Evolutionary conservation across 53 echinoderm and acorn worm genomes (phyloP).

Genomic region (Zoroaster sp.): DNA sequence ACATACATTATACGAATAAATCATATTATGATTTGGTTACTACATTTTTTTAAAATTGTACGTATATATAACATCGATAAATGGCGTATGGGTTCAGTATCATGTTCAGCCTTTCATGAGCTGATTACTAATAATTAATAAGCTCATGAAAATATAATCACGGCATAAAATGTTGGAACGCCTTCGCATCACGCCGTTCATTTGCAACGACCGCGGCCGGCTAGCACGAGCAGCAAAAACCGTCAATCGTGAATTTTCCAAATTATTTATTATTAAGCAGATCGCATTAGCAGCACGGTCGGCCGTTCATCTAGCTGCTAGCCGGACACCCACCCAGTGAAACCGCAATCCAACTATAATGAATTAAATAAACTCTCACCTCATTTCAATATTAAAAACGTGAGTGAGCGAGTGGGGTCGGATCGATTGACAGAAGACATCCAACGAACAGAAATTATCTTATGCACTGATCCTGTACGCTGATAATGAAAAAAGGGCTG

Average conservation of each 20-base stretch:
- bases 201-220: neutral
- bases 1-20: too few species aligned
- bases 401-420: neutral
- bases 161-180: neutral
- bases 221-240: neutral
- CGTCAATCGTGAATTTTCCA: too few species aligned
- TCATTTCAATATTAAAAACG: constrained; percentile 47
- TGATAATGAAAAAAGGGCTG: neutral
- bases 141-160: neutral
- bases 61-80: too few species aligned
- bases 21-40: too few species aligned
- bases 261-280: too few species aligned
- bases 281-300: too few species aligned
- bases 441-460: neutral
- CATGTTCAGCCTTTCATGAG: too few species aligned
- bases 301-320: neutral
- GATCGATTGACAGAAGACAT: neutral
- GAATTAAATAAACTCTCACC: neutral
- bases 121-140: too few species aligned
- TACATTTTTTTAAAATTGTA: too few species aligned
- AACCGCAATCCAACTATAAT: neutral
- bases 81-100: too few species aligned
- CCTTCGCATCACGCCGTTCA: neutral
- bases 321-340: neutral
- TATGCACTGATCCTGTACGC: neutral